Evolutionary conservation across 2,797 vertebrate species (phyloP), one percentile per base, ranked within the genome.

Genomic region (Acrocephalus scirpaceus): DNA sequence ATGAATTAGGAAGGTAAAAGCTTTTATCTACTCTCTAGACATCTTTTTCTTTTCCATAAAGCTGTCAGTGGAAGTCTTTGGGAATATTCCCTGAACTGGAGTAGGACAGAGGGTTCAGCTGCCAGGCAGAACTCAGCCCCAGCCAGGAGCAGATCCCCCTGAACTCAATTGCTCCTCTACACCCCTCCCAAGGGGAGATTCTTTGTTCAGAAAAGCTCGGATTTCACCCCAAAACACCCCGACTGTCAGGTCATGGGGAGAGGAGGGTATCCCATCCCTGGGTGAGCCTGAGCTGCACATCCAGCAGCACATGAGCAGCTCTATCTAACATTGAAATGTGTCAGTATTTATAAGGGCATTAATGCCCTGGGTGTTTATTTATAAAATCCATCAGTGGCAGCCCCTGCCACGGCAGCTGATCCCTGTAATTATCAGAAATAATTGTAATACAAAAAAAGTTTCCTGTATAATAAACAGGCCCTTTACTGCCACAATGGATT

Each of bases 1-100:
- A 92, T 34, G 60, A 94, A 95, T 93, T 89, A 92, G 53, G 86
- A 57, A 70, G 53, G 64, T 87, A 93, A 94, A 96, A 95, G 83
- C 89, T 95, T 95, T 88, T 66, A 92, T 84, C 73, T 73, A 70
- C 70, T 86, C 73, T 76, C 66, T 34, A 84, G 88, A 81, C 51
- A 56, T 65, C 51, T 67, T 67, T 26, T 79, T 71, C 64, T 73
- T 80, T 76, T 91, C 85, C 72, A 79, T 85, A 69, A 87, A 94
- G 90, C 66, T 79, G 79, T 86, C 86, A 91, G 57, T 25, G 50
- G 27, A 56, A 88, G 51, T 32, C 20, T 50, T 82, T 30, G 45
- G 66, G 85, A 93, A 72, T 4, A 69, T n/a, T 74, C 32, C 47
- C 40, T 36, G 42, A 60, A 73, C 11, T 0, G 7, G 75, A 84